These are phyloP conservation scores for Cheirogaleus medius DNA, from an alignment of 2,113 vertebrate genomes.

Conservation along the genomic window DNA sequence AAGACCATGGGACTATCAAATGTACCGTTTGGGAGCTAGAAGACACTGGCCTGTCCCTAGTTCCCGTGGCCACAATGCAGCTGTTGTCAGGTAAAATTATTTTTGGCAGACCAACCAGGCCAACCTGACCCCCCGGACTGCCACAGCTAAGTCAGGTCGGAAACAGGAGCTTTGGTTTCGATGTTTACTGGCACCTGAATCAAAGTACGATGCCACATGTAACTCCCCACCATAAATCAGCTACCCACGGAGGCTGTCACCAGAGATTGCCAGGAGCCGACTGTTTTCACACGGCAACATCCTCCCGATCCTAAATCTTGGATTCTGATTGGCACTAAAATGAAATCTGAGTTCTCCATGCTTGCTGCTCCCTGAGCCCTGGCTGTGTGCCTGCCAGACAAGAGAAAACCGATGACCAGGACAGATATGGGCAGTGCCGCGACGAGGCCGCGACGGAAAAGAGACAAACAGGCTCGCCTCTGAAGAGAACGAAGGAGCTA, in stretches of 20 bases:
- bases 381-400: background rate
- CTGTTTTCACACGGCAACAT: background rate
- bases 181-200: rapidly evolving
- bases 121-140: background rate
- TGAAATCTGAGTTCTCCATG: background rate
- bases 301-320: background rate
- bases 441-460: background rate
- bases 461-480: background rate
- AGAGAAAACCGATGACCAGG: background rate
- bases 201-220: rapidly evolving
- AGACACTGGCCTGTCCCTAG: no score
- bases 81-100: background rate
- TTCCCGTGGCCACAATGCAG: background rate
- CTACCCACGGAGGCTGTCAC: background rate
- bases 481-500: background rate
- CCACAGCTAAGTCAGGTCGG: background rate
- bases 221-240: background rate
- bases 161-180: background rate
- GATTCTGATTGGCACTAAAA: background rate
- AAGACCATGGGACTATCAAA: background rate
- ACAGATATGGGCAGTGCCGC: background rate
- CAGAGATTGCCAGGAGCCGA: background rate
- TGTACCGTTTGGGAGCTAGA: background rate
- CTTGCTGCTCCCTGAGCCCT: background rate
- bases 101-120: background rate